Evolutionary conservation across 2,888 invertebrate genomes (phyloP), one percentile per base, ranked within the genome.

Genomic region (Cabera pusaria): DNA sequence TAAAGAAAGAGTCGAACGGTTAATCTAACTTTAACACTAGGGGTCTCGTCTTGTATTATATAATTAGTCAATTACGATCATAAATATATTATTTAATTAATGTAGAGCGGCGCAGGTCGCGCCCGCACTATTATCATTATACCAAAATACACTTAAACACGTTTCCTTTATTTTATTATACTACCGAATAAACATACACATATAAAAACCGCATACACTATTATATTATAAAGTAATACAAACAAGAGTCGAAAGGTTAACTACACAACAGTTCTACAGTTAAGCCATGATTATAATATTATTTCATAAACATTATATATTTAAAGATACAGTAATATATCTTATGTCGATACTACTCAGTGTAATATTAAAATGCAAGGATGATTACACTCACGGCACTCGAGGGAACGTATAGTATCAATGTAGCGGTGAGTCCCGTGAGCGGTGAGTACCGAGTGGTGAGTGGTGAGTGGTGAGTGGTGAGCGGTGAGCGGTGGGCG

Each of bases 41-140:
- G 82, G 84, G 71, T 73, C 59, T 76, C 71, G 73, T 79, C 59
- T 75, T 73, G 72, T 81, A 78, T 85, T 89, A 90, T 90, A 78
- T 85, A 90, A 90, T 90, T 90, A 90, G 90, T 90, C 90, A 90
- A 90, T 90, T 90, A 90, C 90, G 90, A 90, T 90, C 71, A 78
- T 88, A 87, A 88, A 77, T 85, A 70, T 71, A 58, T 63, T 59
- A 58, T 46, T 72, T 72, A 41, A 34, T 42, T 65, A 63, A 58
- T 61, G 59, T 58, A 44, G 49, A 51, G 57, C 49, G 52, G 48
- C 33, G 37, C 42, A 33, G 47, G 49, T 52, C 54, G 47, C 52
- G 61, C 22, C 27, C 39, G 53, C 56, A 62, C 64, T 64, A 59
- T 72, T 68, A 64, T 73, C 72, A 71, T 63, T 65, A 80, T 84